Conservation (phyloP, 2,888 invertebrate species). For the Eurytoma californica region DNA sequence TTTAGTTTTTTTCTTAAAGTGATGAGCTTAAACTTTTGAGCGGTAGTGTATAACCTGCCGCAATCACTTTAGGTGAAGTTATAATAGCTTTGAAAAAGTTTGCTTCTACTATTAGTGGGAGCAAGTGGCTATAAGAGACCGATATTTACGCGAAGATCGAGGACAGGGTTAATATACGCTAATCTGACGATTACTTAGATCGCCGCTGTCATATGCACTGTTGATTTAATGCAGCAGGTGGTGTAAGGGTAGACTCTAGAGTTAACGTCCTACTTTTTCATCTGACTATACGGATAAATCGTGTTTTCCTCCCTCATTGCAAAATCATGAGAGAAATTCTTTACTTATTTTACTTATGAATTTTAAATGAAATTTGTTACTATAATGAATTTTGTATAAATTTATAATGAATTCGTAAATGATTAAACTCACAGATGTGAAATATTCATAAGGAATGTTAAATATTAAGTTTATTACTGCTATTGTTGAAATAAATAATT, state of each 20-base stretch:
- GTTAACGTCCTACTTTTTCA: slow-evolving; percentile 25
- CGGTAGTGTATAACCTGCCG: no score
- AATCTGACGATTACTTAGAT: slow-evolving; percentile 34
- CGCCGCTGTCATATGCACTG: slow-evolving; percentile 13
- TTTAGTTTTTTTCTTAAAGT: no score
- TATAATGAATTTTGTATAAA: not conserved
- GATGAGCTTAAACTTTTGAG: no score
- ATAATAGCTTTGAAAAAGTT: no score
- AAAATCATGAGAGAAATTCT: no score
- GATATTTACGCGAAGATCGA: slow-evolving; percentile 36
- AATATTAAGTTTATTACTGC: slow-evolving; percentile 1
- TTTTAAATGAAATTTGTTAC: not conserved
- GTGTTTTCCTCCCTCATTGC: no score
- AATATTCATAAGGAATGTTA: not conserved
- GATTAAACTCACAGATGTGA: not conserved
- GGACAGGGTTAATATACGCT: slow-evolving; percentile 45
- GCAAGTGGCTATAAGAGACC: slow-evolving; percentile 17
- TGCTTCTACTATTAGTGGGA: not conserved
- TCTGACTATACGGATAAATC: slow-evolving; percentile 12
- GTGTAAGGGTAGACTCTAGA: not conserved
- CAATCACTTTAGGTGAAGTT: no score
- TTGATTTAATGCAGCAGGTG: slow-evolving; percentile 40
- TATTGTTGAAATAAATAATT: not conserved
- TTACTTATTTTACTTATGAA: no score
- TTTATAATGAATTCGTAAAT: not conserved